Conservation (phyloP, 2,113 vertebrate genomes). For the Pyrgilauda ruficollis region DNA sequence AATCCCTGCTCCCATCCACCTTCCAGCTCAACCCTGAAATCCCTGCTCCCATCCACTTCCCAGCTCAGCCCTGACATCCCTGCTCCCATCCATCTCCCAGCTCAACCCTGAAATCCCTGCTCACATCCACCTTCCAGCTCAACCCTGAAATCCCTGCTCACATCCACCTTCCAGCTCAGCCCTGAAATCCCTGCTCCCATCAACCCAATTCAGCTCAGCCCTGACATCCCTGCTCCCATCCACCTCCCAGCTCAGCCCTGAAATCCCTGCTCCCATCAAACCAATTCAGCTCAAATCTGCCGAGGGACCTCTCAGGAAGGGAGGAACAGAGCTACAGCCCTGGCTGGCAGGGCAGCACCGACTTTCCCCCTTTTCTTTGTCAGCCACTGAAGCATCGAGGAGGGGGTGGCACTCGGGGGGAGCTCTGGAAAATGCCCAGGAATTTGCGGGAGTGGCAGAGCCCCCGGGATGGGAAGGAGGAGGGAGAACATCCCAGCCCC, state of each 20-base stretch:
- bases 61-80: no score
- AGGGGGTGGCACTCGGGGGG: accelerated
- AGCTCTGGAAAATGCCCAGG: accelerated
- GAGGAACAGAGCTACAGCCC: not conserved
- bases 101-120: no score
- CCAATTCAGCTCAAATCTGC: not conserved
- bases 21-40: not conserved
- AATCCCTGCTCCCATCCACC: not conserved
- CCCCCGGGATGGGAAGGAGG: not conserved
- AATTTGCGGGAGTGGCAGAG: not conserved
- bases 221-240: no score
- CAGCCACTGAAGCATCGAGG: not conserved
- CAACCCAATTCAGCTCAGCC: not conserved
- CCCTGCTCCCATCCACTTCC: no score
- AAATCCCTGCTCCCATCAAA: not conserved
- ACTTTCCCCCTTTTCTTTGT: no score
- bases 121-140: no score
- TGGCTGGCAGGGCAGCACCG: not conserved
- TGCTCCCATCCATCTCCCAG: no score
- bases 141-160: no score
- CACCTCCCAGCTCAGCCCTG: no score
- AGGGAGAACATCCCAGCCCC: not conserved
- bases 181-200: not conserved
- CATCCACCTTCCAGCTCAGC: no score
- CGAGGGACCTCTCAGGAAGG: not conserved